Evolutionary conservation across 2,113 vertebrate species (phyloP).

Genomic region (Ophiodon elongatus): DNA sequence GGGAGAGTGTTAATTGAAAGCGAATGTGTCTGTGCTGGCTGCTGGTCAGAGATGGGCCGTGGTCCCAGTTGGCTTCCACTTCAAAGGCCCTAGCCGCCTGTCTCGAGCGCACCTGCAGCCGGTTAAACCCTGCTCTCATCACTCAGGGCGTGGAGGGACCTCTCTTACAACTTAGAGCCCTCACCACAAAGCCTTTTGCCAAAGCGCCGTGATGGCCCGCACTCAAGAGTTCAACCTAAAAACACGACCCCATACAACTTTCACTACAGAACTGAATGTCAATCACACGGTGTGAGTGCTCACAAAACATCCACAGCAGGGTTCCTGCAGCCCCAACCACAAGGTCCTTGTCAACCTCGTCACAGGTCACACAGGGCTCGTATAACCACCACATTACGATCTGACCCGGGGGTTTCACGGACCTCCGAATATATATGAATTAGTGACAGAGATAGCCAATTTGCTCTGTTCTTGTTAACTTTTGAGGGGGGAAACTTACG

Average conservation of each 20-base stretch:
- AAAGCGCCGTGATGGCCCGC: constrained; percentile 54
- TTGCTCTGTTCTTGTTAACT: not conserved
- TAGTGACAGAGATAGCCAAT: not conserved
- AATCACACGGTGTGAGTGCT: constrained; percentile 23
- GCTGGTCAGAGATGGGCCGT: constrained; percentile 76
- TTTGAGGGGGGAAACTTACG: not conserved
- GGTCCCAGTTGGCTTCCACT: constrained; percentile 80
- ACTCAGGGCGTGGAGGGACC: constrained; percentile 75
- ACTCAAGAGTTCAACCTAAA: constrained; percentile 61
- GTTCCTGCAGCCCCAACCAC: not conserved
- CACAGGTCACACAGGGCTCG: constrained; percentile 34
- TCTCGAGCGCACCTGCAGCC: constrained; percentile 79
- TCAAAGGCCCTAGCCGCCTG: constrained; percentile 73
- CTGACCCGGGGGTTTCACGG: not conserved
- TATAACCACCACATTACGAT: not conserved
- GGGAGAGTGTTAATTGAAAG: constrained; percentile 79
- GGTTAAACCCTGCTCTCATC: constrained; percentile 82
- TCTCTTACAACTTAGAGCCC: constrained; percentile 62
- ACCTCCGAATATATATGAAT: not conserved
- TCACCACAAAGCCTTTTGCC: constrained; percentile 59
- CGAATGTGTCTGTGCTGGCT: constrained; percentile 80
- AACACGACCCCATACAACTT: constrained; percentile 45
- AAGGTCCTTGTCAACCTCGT: not conserved
- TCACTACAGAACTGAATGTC: constrained; percentile 26
- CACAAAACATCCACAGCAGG: constrained; percentile 26